phyloP scores from a whole-genome alignment of 2,113 vertebrate genomes.

The Onychorhynchus coronatus region DNA sequence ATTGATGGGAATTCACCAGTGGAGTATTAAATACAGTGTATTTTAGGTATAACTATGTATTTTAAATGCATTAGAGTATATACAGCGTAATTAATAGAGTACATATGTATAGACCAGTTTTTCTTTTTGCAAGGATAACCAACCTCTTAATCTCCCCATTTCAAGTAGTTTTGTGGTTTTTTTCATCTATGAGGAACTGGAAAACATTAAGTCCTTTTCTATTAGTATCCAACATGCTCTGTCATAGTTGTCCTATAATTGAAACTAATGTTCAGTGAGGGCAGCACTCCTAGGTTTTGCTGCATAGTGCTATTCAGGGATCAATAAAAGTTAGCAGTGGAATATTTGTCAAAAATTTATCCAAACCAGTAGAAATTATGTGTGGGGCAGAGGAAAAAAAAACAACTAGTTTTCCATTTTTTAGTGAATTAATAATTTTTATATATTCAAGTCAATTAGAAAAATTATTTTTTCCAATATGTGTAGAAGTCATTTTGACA shows the following conservation, averaged over 20 bases:
- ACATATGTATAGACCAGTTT: neutral
- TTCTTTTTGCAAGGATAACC: neutral
- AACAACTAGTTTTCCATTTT: neutral
- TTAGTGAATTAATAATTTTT: conserved; percentile 55
- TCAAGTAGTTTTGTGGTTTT: neutral
- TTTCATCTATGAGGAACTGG: neutral
- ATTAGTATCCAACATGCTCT: conserved; percentile 5
- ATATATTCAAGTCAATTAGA: conserved; percentile 53
- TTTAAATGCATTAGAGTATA: conserved; percentile 7
- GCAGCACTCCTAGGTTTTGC: neutral
- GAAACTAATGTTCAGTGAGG: conserved; percentile 58
- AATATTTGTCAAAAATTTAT: conserved; percentile 46
- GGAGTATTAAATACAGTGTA: neutral
- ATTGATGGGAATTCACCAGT: neutral
- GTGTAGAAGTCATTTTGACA: conserved; percentile 63
- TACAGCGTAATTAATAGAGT: conserved; percentile 6
- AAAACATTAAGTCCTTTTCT: conserved; percentile 27
- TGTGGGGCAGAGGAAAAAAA: neutral
- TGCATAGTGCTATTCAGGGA: conserved; percentile 16
- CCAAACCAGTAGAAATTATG: neutral
- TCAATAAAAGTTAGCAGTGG: conserved; percentile 55
- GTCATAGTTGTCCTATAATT: conserved; percentile 36
- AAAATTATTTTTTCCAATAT: conserved; percentile 44
- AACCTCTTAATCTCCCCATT: conserved; percentile 32
- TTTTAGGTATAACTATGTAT: conserved; percentile 36